Evolutionary conservation across 30 jellyfish, hydroid and myxozoan species (phyloP).

Genomic region (Aurelia aurita): DNA sequence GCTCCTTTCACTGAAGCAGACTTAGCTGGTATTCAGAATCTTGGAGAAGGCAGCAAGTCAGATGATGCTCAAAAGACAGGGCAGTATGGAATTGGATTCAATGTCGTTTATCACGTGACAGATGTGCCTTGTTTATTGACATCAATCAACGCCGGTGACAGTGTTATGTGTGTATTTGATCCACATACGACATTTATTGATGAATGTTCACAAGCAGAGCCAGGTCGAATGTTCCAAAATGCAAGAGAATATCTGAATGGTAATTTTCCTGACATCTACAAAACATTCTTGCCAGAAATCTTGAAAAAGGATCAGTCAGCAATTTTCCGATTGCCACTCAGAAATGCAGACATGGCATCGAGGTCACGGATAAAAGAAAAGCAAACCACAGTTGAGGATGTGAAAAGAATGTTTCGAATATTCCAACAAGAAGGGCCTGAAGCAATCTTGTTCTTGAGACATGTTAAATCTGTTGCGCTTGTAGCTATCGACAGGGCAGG

Average conservation of each 20-base stretch:
- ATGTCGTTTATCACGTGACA: constrained; percentile 81
- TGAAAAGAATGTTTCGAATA: constrained; percentile 14
- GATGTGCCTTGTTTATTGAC: constrained; percentile 81
- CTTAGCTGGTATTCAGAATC: constrained; percentile 70
- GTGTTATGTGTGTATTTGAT: constrained; percentile 75
- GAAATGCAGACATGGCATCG: constrained; percentile 47
- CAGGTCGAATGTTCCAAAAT: constrained; percentile 73
- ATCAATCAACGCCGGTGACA: constrained; percentile 12
- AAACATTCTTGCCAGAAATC: constrained; percentile 40
- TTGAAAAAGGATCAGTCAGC: constrained; percentile 49
- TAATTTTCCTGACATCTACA: constrained; percentile 33
- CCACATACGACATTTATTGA: constrained; percentile 68
- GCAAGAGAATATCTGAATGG: constrained; percentile 51
- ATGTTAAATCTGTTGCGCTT: no score
- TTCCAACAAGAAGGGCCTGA: constrained; percentile 44
- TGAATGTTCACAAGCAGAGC: constrained; percentile 54
- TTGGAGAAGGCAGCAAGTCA: constrained; percentile 78
- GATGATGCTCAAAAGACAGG: constrained; percentile 78
- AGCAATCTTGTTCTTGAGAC: constrained; percentile 52
- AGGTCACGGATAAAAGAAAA: constrained; percentile 29
- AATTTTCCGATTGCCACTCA: constrained; percentile 75
- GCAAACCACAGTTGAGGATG: constrained; percentile 29
- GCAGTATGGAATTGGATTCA: constrained; percentile 89
- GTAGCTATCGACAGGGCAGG: no score
- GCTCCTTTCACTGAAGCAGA: constrained; percentile 68